Conservation (phyloP, 2,888 invertebrate genomes). For the Dioctria linearis region DNA sequence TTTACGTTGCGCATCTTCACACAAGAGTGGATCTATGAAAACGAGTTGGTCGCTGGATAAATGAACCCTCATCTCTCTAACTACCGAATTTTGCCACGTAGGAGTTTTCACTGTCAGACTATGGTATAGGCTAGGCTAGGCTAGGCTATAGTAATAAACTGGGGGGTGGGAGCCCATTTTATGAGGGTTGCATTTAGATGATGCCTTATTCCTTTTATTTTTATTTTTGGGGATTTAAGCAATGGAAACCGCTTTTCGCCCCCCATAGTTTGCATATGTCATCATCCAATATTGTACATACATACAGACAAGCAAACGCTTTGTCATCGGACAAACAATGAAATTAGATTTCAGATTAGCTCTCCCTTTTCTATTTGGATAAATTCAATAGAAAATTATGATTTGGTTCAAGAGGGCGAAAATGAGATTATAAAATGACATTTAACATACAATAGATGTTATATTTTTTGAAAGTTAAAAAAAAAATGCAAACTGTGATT, state of each 20-base stretch:
- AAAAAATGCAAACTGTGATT: too few species aligned
- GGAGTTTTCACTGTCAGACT: conserved; percentile 19
- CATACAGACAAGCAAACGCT: neutral
- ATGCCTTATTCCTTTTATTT: conserved; percentile 11
- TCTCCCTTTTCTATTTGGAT: conserved; percentile 33
- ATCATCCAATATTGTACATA: neutral
- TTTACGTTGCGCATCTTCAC: conserved; percentile 63
- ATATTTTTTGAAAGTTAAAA: too few species aligned
- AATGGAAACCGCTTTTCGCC: conserved; percentile 22
- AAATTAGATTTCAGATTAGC: conserved; percentile 43
- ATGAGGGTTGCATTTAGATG: conserved; percentile 23
- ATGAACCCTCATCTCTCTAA: conserved; percentile 42
- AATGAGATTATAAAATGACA: too few species aligned
- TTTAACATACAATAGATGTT: too few species aligned
- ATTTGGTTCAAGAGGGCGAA: too few species aligned
- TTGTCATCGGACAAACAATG: conserved; percentile 32
- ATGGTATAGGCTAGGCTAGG: neutral
- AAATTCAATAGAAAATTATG: conserved; percentile 19
- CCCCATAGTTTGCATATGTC: conserved; percentile 38
- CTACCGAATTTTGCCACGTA: neutral
- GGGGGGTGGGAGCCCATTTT: neutral
- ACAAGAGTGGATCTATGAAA: conserved; percentile 61
- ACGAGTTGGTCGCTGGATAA: conserved; percentile 40
- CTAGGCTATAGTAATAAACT: too few species aligned
- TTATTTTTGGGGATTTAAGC: conserved; percentile 16